These are phyloP conservation scores for Erpobdella octoculata DNA, from an alignment of 2,888 invertebrate genomes.

Conservation along the genomic window DNA sequence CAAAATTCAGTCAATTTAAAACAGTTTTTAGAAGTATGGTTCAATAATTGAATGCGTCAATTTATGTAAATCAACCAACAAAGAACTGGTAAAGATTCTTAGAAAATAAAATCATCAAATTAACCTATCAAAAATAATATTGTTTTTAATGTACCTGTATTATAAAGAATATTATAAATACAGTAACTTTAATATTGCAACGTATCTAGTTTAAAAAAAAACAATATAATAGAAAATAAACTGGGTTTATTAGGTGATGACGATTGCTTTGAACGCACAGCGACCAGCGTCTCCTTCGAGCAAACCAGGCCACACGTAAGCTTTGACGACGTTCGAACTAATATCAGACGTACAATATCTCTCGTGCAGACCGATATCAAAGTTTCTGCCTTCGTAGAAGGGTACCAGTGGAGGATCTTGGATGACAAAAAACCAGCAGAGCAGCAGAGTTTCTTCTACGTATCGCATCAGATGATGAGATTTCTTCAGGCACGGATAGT, in stretches of 20 bases:
- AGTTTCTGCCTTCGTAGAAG: background rate
- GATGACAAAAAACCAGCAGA: background rate
- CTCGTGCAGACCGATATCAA: background rate
- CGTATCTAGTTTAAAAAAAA: no score
- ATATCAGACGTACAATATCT: background rate
- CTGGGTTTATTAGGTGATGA: background rate
- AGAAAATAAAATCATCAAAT: no score
- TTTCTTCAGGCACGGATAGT: background rate
- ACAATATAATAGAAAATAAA: no score
- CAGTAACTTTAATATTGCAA: no score
- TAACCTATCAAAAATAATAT: no score
- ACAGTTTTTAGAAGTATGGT: no score
- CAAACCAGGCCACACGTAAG: conserved; percentile 15
- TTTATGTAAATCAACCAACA: no score
- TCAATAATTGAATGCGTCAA: no score
- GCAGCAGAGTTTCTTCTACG: background rate
- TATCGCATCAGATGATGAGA: background rate
- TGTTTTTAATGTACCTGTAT: no score
- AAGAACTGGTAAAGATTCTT: no score
- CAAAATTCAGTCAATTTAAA: no score
- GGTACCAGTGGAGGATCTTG: conserved; percentile 5
- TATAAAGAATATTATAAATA: no score
- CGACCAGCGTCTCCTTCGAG: background rate
- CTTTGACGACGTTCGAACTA: background rate
- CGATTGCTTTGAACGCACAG: background rate